A percentile compares a stretch with the other conserved stretches of the same genome.
Evolutionary conservation across 2,888 invertebrate genomes (phyloP).

Genomic region (Pardosa pseudoannulata): DNA sequence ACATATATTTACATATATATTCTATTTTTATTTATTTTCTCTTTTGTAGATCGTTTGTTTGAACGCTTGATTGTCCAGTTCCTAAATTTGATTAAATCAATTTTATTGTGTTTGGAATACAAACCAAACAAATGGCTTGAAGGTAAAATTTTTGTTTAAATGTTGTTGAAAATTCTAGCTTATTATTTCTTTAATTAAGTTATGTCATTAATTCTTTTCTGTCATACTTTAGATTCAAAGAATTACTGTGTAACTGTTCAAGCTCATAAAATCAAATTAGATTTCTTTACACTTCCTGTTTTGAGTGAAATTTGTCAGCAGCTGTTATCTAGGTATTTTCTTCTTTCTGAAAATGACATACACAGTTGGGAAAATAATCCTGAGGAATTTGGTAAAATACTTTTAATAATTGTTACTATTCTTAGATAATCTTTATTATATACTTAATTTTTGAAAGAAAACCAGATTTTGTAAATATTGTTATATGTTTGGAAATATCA

Average conservation of each 20-base stretch:
- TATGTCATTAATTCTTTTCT: no score
- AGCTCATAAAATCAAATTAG: slow-evolving; percentile 84
- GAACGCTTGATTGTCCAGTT: slow-evolving; percentile 93
- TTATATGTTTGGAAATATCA: no score
- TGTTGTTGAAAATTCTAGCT: no score
- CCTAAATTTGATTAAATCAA: slow-evolving; percentile 90
- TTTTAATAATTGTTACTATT: no score
- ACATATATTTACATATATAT: no score
- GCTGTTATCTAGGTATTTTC: slow-evolving; percentile 91
- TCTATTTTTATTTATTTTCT: no score
- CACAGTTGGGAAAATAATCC: slow-evolving; percentile 93
- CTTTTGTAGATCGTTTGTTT: slow-evolving; percentile 82
- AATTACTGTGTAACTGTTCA: slow-evolving; percentile 79
- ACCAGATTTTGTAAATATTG: no score
- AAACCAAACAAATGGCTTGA: slow-evolving; percentile 82
- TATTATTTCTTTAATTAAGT: no score
- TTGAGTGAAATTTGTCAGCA: slow-evolving; percentile 89
- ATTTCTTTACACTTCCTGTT: slow-evolving; percentile 86
- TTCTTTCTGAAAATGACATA: slow-evolving; percentile 89
- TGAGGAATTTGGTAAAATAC: slow-evolving; percentile 85
- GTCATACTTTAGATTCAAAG: no score
- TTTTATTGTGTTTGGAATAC: slow-evolving; percentile 87
- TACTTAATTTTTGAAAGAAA: no score
- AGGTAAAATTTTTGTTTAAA: no score
- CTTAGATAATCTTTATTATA: no score